Evolutionary conservation across 2,113 vertebrate species (phyloP), one percentile per base, ranked within the genome.

Genomic region (Brachyhypopomus gauderio): DNA sequence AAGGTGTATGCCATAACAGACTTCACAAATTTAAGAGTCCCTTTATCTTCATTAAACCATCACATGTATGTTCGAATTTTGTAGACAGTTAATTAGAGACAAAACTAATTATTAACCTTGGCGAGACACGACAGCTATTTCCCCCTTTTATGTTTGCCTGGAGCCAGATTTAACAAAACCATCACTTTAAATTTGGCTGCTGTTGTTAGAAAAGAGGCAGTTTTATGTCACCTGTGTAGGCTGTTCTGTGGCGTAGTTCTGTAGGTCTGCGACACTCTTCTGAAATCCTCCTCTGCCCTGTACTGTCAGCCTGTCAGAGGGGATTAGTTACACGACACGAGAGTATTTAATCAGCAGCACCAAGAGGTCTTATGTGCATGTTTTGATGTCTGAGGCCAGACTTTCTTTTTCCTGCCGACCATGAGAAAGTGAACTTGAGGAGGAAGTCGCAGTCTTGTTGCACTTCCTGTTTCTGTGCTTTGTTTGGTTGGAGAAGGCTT

Each of bases 51-150:
- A 36, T 82, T 34, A 62, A 45, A 67, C 59, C 48, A 77, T 72
- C 72, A 64, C 62, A 77, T 71, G 72, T 25, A 48, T 23, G 11
- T 60, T 74, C 25, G 1, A 73, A 72, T 69, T 38, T 74, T 86
- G 73, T 81, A 85, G 87, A 89, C 86, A 85, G 86, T 86, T 91
- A 87, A 93, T 91, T 90, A 89, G 80, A 45, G 76, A 86, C 75
- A 9, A 23, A 30, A 86, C 85, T 91, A 88, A 90, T 92, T 90
- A 90, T 90, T 90, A 89, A 88, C 89, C 62, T 77, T 85, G 84
- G 74, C 82, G 75, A 87, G 84, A 89, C 83, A 88, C 84, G 88
- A 86, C 56, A 71, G 77, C 85, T 83, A 84, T 75, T 71, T 75
- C 16, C 77, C 77, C 81, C 62, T 64, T 81, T 77, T 62, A 22